Percentiles rank a stretch among this genome's conserved stretches.
phyloP scores from a whole-genome alignment of 2,113 vertebrate genomes.

The Carassius gibelio region DNA sequence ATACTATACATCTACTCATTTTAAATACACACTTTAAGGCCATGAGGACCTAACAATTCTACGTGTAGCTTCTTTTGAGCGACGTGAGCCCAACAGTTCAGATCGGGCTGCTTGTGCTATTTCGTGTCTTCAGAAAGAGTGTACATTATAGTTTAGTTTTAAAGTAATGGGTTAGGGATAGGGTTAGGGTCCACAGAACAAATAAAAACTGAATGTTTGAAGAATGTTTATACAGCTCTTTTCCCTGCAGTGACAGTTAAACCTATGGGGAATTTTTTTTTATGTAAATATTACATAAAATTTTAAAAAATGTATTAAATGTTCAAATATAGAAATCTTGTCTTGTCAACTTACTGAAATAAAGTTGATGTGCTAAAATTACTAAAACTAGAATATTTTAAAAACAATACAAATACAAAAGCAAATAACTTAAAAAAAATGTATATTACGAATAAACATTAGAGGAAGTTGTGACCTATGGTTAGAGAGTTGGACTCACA shows the following conservation, averaged over 20 bases:
- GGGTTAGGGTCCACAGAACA: background rate
- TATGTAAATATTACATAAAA: background rate
- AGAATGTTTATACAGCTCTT: background rate
- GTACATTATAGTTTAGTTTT: background rate
- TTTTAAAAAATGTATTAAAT: background rate
- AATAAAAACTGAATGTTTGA: background rate
- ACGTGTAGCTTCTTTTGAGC: background rate
- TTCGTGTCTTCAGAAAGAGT: background rate
- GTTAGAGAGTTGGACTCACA: too few relatives aligned
- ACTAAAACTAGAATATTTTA: background rate
- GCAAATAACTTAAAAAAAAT: background rate
- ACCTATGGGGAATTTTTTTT: background rate
- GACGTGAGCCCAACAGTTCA: background rate
- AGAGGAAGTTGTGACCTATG: too few relatives aligned
- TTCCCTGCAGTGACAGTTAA: background rate
- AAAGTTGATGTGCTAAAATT: background rate
- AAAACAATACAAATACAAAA: background rate
- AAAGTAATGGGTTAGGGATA: background rate
- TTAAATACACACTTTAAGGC: conserved; percentile 16
- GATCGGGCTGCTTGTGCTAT: conserved; percentile 19
- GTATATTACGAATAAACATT: background rate
- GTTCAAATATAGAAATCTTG: background rate
- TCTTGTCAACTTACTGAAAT: background rate
- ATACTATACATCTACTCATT: conserved; percentile 17
- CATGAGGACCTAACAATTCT: conserved; percentile 2